A percentile compares a stretch with the other conserved stretches of the same genome.
phyloP scores from a whole-genome alignment of 2,113 vertebrate species.

The Cebus imitator region DNA sequence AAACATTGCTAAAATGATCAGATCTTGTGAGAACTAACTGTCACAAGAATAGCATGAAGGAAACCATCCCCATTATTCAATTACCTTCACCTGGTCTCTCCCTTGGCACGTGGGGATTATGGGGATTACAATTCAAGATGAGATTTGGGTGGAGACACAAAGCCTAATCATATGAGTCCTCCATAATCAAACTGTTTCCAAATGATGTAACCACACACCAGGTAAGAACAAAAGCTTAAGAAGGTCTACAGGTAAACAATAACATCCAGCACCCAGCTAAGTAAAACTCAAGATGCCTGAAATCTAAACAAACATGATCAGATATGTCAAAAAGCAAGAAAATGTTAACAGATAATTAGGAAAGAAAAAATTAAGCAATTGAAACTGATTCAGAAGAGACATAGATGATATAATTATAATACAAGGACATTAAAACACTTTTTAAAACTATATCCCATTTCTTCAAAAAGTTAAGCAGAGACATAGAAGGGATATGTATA shows the following conservation, averaged over 20 bases:
- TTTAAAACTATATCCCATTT: not conserved
- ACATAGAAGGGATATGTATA: not conserved
- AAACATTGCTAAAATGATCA: too few relatives aligned
- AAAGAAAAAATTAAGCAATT: not conserved
- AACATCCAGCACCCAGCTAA: not conserved
- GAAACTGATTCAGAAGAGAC: not conserved
- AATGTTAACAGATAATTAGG: not conserved
- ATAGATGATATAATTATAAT: not conserved
- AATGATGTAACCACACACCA: not conserved
- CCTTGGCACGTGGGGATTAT: too few relatives aligned
- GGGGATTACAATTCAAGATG: too few relatives aligned
- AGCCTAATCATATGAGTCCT: too few relatives aligned
- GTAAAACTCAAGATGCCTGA: not conserved
- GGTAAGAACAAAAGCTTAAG: not conserved
- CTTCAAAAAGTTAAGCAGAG: not conserved
- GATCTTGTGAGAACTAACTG: too few relatives aligned
- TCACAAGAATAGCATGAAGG: too few relatives aligned
- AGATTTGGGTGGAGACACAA: too few relatives aligned
- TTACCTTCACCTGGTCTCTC: too few relatives aligned
- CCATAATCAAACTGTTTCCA: not conserved
- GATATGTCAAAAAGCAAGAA: not conserved
- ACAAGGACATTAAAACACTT: not conserved
- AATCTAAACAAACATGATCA: not conserved
- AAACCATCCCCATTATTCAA: too few relatives aligned
- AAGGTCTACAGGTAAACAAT: not conserved